Base-by-base conservation (phyloP, 2,797 vertebrate species). In the Microtus californicus region DNA sequence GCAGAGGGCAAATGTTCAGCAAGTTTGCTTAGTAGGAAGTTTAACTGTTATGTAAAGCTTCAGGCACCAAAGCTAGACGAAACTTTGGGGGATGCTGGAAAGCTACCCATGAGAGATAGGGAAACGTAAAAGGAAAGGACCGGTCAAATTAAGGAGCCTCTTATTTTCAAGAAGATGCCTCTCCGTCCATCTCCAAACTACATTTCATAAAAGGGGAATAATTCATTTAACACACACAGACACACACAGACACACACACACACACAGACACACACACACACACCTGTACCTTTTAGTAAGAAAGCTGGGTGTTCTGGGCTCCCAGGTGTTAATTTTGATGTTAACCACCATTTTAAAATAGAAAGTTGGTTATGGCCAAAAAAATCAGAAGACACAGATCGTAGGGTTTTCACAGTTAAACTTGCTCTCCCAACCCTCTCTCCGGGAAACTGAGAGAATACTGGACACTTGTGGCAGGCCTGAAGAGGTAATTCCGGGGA, bases 311-410 rank as follows among this genome's bases (percentile, higher is more conserved):
- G 15, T 11, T 63, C 95, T 94, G 80, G 0, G 63, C 83, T 95
- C 69, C 69, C 61, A 89, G 86, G 67, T 67, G 91, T 89, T 61
- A 0, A 17, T 76, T 5, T 69, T 95, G 93, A 90, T 82, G 95
- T 31, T 89, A 89, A 78, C 45, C 21, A 54, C 86, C 17, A 61
- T 27, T 4, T 81, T 80, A n/a, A 89, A 71, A 48, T 6, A 61
- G 85, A 81, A 81, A 48, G 31, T 73, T 37, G 78, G 76, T 19
- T 31, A 77, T 69, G n/a, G 77, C 79, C 61, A 85, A 54, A 43
- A 59, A 54, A 93, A 56, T 37, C 19, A 17, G 19, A 76, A 78
- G 27, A 25, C 69, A 48, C 51, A 48, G 81, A 65, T 37, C 74
- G 1, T 69, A 59, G 45, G 54, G 76, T 78, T 89, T 93, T 85